Evolutionary conservation across 2,113 vertebrate species (phyloP).

Genomic region (Onychorhynchus coronatus): DNA sequence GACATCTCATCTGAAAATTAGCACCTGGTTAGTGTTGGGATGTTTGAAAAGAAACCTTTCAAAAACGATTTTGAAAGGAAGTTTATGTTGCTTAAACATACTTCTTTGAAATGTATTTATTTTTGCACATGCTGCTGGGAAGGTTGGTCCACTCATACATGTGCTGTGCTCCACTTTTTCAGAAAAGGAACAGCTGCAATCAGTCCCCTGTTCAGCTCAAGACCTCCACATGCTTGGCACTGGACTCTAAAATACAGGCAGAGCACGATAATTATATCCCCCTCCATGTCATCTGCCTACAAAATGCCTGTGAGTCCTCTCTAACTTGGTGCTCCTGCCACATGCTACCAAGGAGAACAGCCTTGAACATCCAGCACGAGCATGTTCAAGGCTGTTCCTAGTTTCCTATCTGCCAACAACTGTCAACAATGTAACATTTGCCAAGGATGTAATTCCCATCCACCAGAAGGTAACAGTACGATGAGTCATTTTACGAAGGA

Average conservation of each 20-base stretch:
- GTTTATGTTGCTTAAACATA: not conserved
- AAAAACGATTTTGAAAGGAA: not conserved
- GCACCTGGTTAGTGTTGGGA: not conserved
- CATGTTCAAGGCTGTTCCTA: not conserved
- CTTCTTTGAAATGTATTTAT: not conserved
- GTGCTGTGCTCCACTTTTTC: not conserved
- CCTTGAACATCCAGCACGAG: not conserved
- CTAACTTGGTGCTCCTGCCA: not conserved
- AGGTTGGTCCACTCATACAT: fast-evolving
- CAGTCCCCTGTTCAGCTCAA: not conserved
- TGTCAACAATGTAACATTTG: not conserved
- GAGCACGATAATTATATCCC: not conserved
- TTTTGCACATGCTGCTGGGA: not conserved
- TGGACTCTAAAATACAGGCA: not conserved
- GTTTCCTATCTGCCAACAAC: not conserved
- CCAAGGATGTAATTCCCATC: not conserved
- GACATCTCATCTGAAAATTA: not conserved
- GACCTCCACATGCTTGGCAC: too few species aligned
- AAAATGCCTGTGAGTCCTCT: not conserved
- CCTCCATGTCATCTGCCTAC: not conserved
- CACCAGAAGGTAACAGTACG: not conserved
- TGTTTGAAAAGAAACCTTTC: not conserved
- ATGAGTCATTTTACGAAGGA: not conserved
- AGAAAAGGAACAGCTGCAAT: not conserved
- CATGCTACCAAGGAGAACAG: not conserved